Evolutionary conservation across 1,140 invertebrate genomes (phyloP).

Genomic region (Hyles euphorbiae): DNA sequence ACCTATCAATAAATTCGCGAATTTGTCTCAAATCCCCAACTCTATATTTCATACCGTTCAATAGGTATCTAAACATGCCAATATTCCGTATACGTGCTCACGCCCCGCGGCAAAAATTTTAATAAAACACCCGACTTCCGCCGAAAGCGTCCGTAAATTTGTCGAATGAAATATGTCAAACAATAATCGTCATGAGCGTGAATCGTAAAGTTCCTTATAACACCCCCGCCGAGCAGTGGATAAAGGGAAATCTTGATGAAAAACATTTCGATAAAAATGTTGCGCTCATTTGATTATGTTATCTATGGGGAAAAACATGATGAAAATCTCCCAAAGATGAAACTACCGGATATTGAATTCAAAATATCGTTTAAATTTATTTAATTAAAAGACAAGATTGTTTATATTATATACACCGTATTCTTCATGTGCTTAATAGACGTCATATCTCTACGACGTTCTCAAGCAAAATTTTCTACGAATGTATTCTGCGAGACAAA

Average conservation of each 20-base stretch:
- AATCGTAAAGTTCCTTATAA: slow-evolving; percentile 25
- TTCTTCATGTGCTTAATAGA: too few relatives aligned
- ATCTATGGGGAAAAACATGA: background rate
- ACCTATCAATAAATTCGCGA: too few relatives aligned
- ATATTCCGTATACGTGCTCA: slow-evolving; percentile 26
- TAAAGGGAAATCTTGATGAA: slow-evolving; percentile 6
- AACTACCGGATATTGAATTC: too few relatives aligned
- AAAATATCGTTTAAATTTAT: too few relatives aligned
- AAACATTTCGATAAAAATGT: slow-evolving; percentile 2
- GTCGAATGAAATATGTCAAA: slow-evolving; percentile 30
- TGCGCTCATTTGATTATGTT: too few relatives aligned
- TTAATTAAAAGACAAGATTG: too few relatives aligned
- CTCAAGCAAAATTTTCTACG: slow-evolving; percentile 1
- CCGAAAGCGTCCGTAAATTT: slow-evolving; percentile 14
- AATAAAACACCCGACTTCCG: slow-evolving; percentile 33
- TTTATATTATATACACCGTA: too few relatives aligned
- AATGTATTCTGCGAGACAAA: background rate
- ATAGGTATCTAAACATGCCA: slow-evolving; percentile 10
- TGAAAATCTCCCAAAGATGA: background rate
- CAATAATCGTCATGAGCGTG: slow-evolving; percentile 27
- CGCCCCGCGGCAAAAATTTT: slow-evolving; percentile 27
- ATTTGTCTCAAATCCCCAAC: too few relatives aligned
- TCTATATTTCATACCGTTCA: background rate
- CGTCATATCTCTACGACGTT: too few relatives aligned
- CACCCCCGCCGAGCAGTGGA: background rate